Base-by-base conservation (phyloP, 2,888 invertebrate species). In the Ceraclea dissimilis region DNA sequence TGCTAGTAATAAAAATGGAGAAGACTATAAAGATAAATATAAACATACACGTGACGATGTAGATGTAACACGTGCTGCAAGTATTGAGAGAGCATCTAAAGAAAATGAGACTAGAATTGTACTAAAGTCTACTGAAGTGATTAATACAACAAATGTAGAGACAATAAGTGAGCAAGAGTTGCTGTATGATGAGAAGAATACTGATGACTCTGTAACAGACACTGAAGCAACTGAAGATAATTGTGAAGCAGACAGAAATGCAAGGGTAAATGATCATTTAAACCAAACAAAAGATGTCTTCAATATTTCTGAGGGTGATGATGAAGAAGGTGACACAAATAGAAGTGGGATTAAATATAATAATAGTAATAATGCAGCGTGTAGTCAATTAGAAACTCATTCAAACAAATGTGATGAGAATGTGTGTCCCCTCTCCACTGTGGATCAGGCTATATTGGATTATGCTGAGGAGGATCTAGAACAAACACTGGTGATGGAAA, bases 391-490 rank as follows among this genome's bases (percentile, higher is more conserved):
- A 39, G 39, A 39, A 5, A 5, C 16, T 39, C 39, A 39, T 39
- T 39, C 39, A 4, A 13, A 39, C 13, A 39, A 39, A 16, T 39
- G 39, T 16, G 39, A 39, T 2, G 49, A 43, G 2, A 18, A 19
- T n/a, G 10, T 21, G 6, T 43, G 16, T 26, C 50, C 49, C 0
- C 46, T 55, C 20, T 51, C 55, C 5, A 43, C 55, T 4, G 55
- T 55, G 33, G 55, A 55, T 16, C 55, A 51, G 16, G 55, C 26
- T 16, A 51, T 55, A 34, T 18, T 55, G 34, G 51, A 55, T n/a
- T 51, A 22, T 22, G 31, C 22, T 10, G 50, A 51, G 2, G 21
- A 33, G 8, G 50, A 49, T 13, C 34, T 51, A 43, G 55, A 55
- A 19, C 51, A 51, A 44, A 51, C 50, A 1, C 8, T 51, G 31